A percentile compares a stretch with the other conserved stretches of the same genome.
These are phyloP conservation scores for Paratrypauchen microcephalus DNA, from an alignment of 2,797 vertebrate species.

Conservation along the genomic window DNA sequence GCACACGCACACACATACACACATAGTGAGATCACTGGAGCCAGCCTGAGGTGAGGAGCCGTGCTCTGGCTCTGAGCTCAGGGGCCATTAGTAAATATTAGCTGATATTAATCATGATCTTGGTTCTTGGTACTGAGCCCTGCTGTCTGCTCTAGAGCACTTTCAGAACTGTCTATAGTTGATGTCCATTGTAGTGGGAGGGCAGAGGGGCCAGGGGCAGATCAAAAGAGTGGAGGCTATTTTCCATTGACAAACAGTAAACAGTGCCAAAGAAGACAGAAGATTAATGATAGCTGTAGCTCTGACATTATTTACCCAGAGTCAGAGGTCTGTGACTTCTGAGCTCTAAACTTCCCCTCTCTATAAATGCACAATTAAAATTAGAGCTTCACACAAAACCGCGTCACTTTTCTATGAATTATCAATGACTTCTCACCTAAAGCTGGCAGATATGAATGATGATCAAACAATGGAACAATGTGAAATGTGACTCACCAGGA, in stretches of 20 bases:
- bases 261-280: slow-evolving; percentile 68
- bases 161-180: slow-evolving; percentile 26
- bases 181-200: slow-evolving; percentile 22
- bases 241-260: slow-evolving; percentile 67
- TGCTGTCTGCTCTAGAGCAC: slow-evolving; percentile 32
- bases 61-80: slow-evolving; percentile 23
- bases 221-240: slow-evolving; percentile 61
- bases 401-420: slow-evolving; percentile 40
- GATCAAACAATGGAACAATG: background rate
- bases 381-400: slow-evolving; percentile 62
- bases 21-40: slow-evolving; percentile 53
- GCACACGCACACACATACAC: slow-evolving; percentile 45
- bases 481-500: background rate
- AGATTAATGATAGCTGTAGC: slow-evolving; percentile 68
- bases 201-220: slow-evolving; percentile 38
- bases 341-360: slow-evolving; percentile 68
- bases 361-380: slow-evolving; percentile 78
- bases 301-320: slow-evolving; percentile 68
- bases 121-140: slow-evolving; percentile 29
- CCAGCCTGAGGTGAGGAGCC: slow-evolving; percentile 37
- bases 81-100: slow-evolving; percentile 62
- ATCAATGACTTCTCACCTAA: slow-evolving; percentile 31
- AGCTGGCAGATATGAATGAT: background rate
- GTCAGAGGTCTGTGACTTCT: slow-evolving; percentile 65
- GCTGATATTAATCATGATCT: slow-evolving; percentile 52